Conservation (phyloP, 2,888 invertebrate genomes). For the Sympetrum striolatum region DNA sequence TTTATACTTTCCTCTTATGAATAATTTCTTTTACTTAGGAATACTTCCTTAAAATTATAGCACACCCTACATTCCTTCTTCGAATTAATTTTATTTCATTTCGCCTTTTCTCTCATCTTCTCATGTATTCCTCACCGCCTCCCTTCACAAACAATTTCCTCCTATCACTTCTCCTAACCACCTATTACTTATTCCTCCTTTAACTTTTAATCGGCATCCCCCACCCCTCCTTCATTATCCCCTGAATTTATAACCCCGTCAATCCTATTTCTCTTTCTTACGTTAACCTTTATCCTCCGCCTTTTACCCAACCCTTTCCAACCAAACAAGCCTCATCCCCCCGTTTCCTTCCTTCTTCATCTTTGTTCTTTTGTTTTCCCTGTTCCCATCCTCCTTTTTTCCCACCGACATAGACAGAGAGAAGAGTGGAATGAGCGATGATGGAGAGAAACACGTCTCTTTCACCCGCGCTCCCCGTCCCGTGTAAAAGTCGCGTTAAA, state of each 20-base stretch:
- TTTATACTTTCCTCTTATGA: too few relatives aligned
- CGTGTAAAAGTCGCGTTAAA: not conserved
- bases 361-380: not conserved
- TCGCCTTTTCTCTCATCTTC: too few relatives aligned
- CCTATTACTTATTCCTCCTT: not conserved
- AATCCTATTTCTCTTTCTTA: constrained; percentile 36
- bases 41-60: too few relatives aligned
- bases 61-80: too few relatives aligned
- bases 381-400: not conserved
- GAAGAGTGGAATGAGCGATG: not conserved
- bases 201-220: not conserved
- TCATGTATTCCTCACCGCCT: too few relatives aligned
- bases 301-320: not conserved
- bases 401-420: not conserved
- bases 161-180: not conserved
- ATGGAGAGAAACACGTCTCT: not conserved
- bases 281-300: constrained; percentile 24
- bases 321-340: not conserved
- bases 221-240: constrained; percentile 30
- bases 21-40: too few relatives aligned
- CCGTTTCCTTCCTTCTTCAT: not conserved
- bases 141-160: not conserved
- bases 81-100: not conserved
- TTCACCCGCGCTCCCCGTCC: not conserved
- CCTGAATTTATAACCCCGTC: constrained; percentile 39